A percentile compares a stretch with the other conserved stretches of the same genome.
phyloP scores from a whole-genome alignment of 2,888 invertebrate species.

The Deilephila porcellus region DNA sequence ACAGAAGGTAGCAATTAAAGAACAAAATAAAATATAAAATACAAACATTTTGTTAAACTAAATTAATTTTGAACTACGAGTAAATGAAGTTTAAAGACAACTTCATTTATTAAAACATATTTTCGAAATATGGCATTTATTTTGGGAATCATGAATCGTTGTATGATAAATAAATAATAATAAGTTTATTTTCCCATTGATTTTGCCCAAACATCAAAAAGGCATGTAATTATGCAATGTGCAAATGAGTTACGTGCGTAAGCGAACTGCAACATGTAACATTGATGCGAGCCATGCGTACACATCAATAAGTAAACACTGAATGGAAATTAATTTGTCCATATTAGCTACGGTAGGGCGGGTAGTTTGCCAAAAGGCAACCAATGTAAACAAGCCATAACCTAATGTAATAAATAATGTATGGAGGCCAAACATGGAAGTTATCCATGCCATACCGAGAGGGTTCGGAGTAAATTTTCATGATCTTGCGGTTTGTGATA shows the following conservation, averaged over 20 bases:
- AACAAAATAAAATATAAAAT: too few species aligned
- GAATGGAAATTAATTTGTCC: constrained; percentile 64
- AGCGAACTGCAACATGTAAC: constrained; percentile 5
- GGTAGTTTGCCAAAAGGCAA: constrained; percentile 70
- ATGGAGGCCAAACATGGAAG: constrained; percentile 77
- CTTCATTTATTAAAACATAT: too few species aligned
- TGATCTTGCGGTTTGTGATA: constrained; percentile 81
- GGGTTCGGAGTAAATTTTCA: constrained; percentile 79
- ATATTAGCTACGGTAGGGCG: constrained; percentile 56
- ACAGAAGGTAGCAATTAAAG: too few species aligned
- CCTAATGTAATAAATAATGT: constrained; percentile 81
- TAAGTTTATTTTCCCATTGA: too few species aligned
- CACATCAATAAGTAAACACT: constrained; percentile 54
- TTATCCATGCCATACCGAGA: constrained; percentile 72
- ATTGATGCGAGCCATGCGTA: constrained; percentile 33
- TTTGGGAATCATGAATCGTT: too few species aligned
- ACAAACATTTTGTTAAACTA: too few species aligned
- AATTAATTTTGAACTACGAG: too few species aligned
- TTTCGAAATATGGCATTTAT: too few species aligned
- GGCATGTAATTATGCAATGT: too few species aligned
- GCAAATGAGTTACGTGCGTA: background rate
- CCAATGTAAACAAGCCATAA: constrained; percentile 74
- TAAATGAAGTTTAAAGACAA: too few species aligned
- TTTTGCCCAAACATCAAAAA: too few species aligned
- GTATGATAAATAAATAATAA: too few species aligned